Evolutionary conservation across 2,888 invertebrate genomes (phyloP).

Genomic region (Drosophila nigritarsus): DNA sequence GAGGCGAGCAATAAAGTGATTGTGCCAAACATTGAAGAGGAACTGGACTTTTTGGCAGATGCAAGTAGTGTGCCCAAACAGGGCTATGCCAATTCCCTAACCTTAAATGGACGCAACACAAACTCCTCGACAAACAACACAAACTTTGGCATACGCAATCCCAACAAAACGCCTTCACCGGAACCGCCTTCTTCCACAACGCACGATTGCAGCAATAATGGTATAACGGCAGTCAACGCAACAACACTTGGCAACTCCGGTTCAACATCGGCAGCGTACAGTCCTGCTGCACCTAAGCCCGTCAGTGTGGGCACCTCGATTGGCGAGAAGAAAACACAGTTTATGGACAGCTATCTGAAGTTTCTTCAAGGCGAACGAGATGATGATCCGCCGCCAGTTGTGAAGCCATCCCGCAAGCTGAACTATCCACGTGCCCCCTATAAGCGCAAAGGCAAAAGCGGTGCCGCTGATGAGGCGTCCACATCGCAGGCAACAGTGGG

Average conservation of each 20-base stretch:
- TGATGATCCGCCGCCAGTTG: constrained; percentile 90
- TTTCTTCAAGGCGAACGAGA: constrained; percentile 91
- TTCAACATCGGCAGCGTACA: constrained; percentile 44
- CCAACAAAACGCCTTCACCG: constrained; percentile 86
- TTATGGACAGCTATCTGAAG: constrained; percentile 95
- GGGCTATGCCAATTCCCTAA: constrained; percentile 78
- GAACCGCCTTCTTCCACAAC: constrained; percentile 84
- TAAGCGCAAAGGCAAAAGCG: constrained; percentile 66
- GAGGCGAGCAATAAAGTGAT: constrained; percentile 93
- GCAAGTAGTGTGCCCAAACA: constrained; percentile 75
- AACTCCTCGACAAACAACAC: constrained; percentile 79
- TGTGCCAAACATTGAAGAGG: constrained; percentile 95
- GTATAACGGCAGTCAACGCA: constrained; percentile 35
- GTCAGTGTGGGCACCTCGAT: constrained; percentile 81
- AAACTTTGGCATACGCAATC: constrained; percentile 83
- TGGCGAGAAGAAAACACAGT: constrained; percentile 87
- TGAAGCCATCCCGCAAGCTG: constrained; percentile 82
- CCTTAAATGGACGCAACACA: constrained; percentile 67
- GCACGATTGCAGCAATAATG: constrained; percentile 60
- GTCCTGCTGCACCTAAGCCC: constrained; percentile 77
- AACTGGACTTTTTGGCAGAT: constrained; percentile 91
- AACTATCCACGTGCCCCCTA: constrained; percentile 81
- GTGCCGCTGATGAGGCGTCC: constrained; percentile 65
- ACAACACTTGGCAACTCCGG: constrained; percentile 33
- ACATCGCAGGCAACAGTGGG: constrained; percentile 54